Conservation (phyloP, 2,888 invertebrate species). For the Ethmia dodecea region DNA sequence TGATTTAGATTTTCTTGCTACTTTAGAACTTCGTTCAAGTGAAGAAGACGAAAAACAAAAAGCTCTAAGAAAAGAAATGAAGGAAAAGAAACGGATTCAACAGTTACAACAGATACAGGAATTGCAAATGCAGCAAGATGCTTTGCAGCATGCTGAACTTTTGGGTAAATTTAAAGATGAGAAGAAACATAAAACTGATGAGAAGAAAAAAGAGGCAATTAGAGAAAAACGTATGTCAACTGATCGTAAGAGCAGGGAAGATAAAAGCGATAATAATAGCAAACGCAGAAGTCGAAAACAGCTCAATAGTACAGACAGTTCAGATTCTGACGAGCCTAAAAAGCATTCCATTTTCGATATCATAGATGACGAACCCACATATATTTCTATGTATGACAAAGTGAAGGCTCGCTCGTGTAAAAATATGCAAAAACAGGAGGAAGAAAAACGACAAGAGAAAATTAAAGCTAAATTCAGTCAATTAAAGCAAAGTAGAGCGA, state of each 20-base stretch:
- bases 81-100: conserved; percentile 75
- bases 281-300: conserved; percentile 58
- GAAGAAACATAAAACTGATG: conserved; percentile 55
- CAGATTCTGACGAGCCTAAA: conserved; percentile 89
- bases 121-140: conserved; percentile 69
- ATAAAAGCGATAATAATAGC: conserved; percentile 46
- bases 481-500: conserved; percentile 90
- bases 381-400: conserved; percentile 98
- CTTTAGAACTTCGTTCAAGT: conserved; percentile 75
- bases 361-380: conserved; percentile 91
- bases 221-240: conserved; percentile 71
- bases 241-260: conserved; percentile 72
- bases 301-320: conserved; percentile 79
- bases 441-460: conserved; percentile 90
- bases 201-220: conserved; percentile 63
- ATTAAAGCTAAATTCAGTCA: conserved; percentile 94
- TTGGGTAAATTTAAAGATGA: conserved; percentile 60
- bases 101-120: conserved; percentile 69
- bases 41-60: conserved; percentile 79
- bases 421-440: conserved; percentile 94
- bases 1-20: conserved; percentile 78
- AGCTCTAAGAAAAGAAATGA: conserved; percentile 73
- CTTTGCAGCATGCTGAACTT: conserved; percentile 56
- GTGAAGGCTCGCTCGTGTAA: conserved; percentile 96
- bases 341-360: conserved; percentile 96